These are phyloP conservation scores for Pelecanus crispus DNA, from an alignment of 2,113 vertebrate species.

Conservation along the genomic window DNA sequence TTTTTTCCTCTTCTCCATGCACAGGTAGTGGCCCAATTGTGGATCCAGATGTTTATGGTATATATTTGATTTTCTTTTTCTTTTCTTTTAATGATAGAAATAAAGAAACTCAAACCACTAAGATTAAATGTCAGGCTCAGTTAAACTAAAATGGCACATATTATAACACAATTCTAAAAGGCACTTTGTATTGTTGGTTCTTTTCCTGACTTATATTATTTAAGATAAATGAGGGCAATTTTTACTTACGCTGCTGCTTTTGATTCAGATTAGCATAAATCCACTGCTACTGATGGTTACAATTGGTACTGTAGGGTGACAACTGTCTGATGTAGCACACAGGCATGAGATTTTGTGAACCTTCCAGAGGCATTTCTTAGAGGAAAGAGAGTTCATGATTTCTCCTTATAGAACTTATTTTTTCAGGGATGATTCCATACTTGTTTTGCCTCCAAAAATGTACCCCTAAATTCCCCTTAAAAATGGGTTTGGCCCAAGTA, in stretches of 20 bases:
- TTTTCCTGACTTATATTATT: constrained; percentile 15
- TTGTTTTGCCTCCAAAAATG: neutral
- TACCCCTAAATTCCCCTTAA: neutral
- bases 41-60: constrained; percentile 71
- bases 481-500: neutral
- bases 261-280: neutral
- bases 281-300: neutral
- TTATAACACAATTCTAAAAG: neutral
- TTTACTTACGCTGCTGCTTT: neutral
- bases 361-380: neutral
- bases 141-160: constrained; percentile 14
- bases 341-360: neutral
- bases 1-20: constrained; percentile 23
- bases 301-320: neutral
- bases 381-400: neutral
- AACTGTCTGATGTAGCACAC: neutral
- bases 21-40: constrained; percentile 67
- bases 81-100: constrained; percentile 7
- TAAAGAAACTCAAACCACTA: constrained; percentile 12
- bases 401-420: neutral
- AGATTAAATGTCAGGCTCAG: constrained; percentile 7
- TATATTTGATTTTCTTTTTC: constrained; percentile 52
- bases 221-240: constrained; percentile 18
- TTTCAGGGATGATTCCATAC: neutral
- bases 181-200: constrained; percentile 7